These are phyloP conservation scores for Sphyrna mokarran DNA, from an alignment of 2,113 vertebrate genomes.

Conservation along the genomic window DNA sequence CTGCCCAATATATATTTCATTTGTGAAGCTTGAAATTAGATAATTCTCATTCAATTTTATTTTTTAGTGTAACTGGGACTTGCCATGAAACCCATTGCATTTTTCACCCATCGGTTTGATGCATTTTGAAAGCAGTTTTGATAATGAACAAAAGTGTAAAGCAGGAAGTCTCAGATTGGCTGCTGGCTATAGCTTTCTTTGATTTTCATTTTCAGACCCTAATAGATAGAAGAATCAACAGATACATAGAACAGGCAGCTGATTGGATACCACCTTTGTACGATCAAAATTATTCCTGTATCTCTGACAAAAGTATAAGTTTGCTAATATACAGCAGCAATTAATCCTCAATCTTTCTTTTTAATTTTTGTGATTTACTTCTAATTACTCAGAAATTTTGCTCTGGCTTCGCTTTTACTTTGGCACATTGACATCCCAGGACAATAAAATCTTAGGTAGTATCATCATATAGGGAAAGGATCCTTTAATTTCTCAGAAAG, in stretches of 20 bases:
- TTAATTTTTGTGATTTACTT: neutral
- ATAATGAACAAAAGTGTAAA: neutral
- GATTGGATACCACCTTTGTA: neutral
- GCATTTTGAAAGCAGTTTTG: neutral
- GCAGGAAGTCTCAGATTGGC: neutral
- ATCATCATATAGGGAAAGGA: neutral
- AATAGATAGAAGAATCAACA: neutral
- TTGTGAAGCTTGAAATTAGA: neutral
- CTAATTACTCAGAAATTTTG: neutral
- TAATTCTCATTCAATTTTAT: neutral
- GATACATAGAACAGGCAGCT: neutral
- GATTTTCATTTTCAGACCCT: neutral
- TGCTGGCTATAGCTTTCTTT: neutral
- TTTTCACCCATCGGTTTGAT: too few relatives aligned
- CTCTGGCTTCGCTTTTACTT: neutral
- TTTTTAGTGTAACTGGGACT: too few relatives aligned
- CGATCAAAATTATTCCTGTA: neutral
- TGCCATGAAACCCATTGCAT: too few relatives aligned
- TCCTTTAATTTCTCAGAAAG: neutral
- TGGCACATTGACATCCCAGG: neutral
- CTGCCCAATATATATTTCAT: neutral
- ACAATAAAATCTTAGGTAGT: neutral
- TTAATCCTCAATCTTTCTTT: neutral
- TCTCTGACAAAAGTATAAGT: neutral
- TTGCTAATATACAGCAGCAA: neutral